Evolutionary conservation across 2,888 invertebrate genomes (phyloP).

Genomic region (Drosophila rellima): DNA sequence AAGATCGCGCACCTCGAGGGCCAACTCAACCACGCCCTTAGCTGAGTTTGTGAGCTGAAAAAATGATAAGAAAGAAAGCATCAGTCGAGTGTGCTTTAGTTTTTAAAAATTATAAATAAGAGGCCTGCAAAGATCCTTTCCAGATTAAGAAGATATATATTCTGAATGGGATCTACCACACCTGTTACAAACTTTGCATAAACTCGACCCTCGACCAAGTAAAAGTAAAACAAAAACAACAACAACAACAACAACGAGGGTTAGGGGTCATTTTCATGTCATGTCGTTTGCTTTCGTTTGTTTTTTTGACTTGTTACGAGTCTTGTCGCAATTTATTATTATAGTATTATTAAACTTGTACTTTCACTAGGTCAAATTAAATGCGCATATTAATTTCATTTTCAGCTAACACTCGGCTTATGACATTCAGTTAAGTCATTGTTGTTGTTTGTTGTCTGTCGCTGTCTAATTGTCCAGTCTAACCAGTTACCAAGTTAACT

Average conservation of each 20-base stretch:
- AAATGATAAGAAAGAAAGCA: not conserved
- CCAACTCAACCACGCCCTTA: slow-evolving; percentile 84
- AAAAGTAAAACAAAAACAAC: not conserved
- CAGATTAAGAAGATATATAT: too few species aligned
- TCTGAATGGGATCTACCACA: too few species aligned
- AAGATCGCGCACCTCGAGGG: slow-evolving; percentile 83
- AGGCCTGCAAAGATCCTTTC: too few species aligned
- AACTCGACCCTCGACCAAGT: too few species aligned
- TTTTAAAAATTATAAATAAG: too few species aligned
- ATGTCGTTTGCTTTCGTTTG: slow-evolving; percentile 29
- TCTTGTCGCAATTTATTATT: slow-evolving; percentile 49
- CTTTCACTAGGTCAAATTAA: slow-evolving; percentile 56
- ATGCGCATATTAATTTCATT: slow-evolving; percentile 43
- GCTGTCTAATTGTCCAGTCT: slow-evolving; percentile 22
- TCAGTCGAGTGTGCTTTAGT: too few species aligned
- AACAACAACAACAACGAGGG: slow-evolving; percentile 18
- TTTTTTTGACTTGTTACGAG: slow-evolving; percentile 30
- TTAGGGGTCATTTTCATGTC: slow-evolving; percentile 35
- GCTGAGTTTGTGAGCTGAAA: slow-evolving; percentile 78
- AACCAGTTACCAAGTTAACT: slow-evolving; percentile 42
- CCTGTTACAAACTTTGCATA: too few species aligned
- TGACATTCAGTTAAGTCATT: slow-evolving; percentile 49
- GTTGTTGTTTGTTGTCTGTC: slow-evolving; percentile 22
- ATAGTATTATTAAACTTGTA: slow-evolving; percentile 22
- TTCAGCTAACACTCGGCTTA: slow-evolving; percentile 31